These are phyloP conservation scores for Oenanthe oenanthe DNA, from an alignment of 2,113 vertebrate species.

Conservation along the genomic window DNA sequence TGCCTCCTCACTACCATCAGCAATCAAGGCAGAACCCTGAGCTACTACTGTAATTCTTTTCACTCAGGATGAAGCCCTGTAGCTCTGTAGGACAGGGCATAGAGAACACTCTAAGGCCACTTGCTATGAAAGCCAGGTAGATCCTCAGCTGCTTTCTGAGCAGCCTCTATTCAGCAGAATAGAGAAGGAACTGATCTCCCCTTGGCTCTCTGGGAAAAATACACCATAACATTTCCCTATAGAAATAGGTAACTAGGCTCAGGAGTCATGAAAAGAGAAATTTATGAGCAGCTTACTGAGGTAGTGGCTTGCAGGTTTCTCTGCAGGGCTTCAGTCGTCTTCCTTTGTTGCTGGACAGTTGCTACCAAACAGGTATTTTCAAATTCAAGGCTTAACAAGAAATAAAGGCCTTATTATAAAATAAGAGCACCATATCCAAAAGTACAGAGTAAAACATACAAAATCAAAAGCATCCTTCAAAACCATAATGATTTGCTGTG, in stretches of 20 bases:
- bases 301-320: conserved; percentile 75
- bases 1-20: not conserved
- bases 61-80: not conserved
- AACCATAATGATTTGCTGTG: not conserved
- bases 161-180: not conserved
- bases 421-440: not conserved
- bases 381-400: conserved; percentile 83
- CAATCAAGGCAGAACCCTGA: not conserved
- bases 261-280: not conserved
- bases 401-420: not conserved
- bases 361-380: conserved; percentile 86
- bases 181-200: not conserved
- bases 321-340: conserved; percentile 82
- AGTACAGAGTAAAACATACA: not conserved
- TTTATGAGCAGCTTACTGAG: conserved; percentile 74
- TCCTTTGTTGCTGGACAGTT: conserved; percentile 80
- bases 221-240: not conserved
- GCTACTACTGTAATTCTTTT: not conserved
- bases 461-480: not conserved
- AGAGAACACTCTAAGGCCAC: not conserved
- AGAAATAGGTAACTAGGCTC: not conserved
- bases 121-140: not conserved
- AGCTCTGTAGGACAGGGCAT: not conserved
- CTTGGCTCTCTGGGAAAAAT: not conserved
- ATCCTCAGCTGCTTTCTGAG: not conserved